phyloP scores from a whole-genome alignment of 2,888 invertebrate species.

The Timema podura region DNA sequence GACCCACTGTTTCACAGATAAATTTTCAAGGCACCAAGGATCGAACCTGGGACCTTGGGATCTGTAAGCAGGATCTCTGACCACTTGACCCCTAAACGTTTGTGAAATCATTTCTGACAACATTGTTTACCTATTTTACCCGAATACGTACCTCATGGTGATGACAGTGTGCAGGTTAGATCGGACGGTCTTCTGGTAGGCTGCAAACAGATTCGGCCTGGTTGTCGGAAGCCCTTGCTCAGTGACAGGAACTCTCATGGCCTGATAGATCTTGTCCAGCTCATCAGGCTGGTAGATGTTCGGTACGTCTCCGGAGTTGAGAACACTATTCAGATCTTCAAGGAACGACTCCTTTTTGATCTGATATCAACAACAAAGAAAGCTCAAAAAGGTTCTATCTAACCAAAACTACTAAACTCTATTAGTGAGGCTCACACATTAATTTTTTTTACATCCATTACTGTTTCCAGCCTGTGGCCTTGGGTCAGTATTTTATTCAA shows the following conservation, averaged over 20 bases:
- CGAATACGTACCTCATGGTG: conserved; percentile 56
- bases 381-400: conserved; percentile 34
- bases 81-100: too few species aligned
- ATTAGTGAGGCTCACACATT: too few species aligned
- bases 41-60: too few species aligned
- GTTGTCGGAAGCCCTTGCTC: conserved; percentile 72
- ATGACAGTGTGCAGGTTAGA: conserved; percentile 80
- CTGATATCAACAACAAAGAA: conserved; percentile 47
- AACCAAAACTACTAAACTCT: too few species aligned
- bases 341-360: conserved; percentile 84
- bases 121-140: not conserved
- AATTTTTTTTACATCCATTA: too few species aligned
- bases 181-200: conserved; percentile 73
- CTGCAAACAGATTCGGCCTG: conserved; percentile 78
- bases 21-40: too few species aligned
- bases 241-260: conserved; percentile 69
- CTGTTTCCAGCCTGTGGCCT: too few species aligned
- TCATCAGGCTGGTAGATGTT: conserved; percentile 84
- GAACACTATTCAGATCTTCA: conserved; percentile 82
- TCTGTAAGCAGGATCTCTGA: not conserved
- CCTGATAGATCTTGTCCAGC: conserved; percentile 65
- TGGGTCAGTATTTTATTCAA: too few species aligned
- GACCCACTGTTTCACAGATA: too few species aligned
- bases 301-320: conserved; percentile 87
- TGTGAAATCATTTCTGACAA: not conserved